Evolutionary conservation across 2,888 invertebrate genomes (phyloP).

Genomic region (Philereme transversata): DNA sequence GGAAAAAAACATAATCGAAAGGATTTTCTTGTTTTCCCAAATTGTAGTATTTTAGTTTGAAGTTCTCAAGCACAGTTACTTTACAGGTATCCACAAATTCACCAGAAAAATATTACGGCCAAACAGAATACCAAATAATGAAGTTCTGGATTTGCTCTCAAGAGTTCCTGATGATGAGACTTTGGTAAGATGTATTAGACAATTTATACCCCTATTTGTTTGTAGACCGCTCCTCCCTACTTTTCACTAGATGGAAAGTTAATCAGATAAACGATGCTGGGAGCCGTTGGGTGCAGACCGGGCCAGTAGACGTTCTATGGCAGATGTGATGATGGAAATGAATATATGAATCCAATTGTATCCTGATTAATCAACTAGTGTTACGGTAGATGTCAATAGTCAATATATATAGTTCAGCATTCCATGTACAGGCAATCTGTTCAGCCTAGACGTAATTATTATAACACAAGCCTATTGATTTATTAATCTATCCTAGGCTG

Average conservation of each 20-base stretch:
- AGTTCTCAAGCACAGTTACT: constrained; percentile 8
- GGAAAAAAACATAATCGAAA: no score
- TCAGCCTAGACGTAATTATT: constrained; percentile 11
- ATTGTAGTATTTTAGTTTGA: no score
- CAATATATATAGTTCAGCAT: constrained; percentile 24
- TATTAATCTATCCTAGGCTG: constrained; percentile 14
- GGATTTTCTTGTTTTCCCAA: no score
- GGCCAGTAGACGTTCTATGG: no score
- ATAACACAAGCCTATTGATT: constrained; percentile 17
- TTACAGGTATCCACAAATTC: constrained; percentile 92
- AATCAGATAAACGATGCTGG: no score
- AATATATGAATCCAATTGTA: no score
- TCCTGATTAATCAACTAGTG: no score
- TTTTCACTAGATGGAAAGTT: no score
- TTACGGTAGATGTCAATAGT: not conserved
- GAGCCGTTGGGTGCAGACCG: no score
- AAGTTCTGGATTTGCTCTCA: constrained; percentile 96
- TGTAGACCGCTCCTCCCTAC: no score
- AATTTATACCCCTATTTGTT: no score
- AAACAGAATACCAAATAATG: constrained; percentile 96
- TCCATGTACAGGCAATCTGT: constrained; percentile 21
- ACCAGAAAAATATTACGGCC: constrained; percentile 95
- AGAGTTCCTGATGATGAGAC: constrained; percentile 96
- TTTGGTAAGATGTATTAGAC: constrained; percentile 85
- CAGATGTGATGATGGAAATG: no score